phyloP scores from a whole-genome alignment of 2,888 invertebrate genomes.

The Fragum fragum region DNA sequence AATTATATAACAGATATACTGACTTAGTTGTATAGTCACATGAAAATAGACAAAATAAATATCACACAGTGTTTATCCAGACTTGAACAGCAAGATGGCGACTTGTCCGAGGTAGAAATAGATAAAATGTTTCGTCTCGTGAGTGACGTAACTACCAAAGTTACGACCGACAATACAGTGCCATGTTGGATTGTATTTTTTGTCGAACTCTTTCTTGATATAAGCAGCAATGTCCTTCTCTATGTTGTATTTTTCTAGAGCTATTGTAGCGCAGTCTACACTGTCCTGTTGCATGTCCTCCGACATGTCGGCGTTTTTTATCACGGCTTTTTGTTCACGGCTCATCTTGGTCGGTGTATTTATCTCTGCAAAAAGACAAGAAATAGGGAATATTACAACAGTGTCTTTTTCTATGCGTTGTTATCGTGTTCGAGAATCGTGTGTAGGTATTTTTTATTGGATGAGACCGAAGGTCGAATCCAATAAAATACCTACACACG shows the following conservation, averaged over 20 bases:
- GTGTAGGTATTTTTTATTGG: too few species aligned
- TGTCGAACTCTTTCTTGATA: constrained; percentile 99
- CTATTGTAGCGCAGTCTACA: constrained; percentile 99
- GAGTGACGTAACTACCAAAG: constrained; percentile 99
- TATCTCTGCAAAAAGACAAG: too few species aligned
- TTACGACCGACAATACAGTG: constrained; percentile 99
- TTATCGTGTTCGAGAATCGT: too few species aligned
- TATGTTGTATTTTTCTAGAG: constrained; percentile 99
- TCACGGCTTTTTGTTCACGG: constrained; percentile 93
- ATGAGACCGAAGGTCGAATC: too few species aligned
- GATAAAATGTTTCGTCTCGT: constrained; percentile 99
- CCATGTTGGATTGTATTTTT: constrained; percentile 99
- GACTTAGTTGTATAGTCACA: too few species aligned
- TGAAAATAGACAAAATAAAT: too few species aligned
- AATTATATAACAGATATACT: too few species aligned
- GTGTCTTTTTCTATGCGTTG: too few species aligned
- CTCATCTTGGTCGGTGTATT: neutral
- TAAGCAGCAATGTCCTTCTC: constrained; percentile 99
- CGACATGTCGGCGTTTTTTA: constrained; percentile 99
- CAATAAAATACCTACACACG: too few species aligned
- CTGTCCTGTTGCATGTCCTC: constrained; percentile 99
- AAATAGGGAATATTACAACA: too few species aligned
- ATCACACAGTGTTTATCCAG: constrained; percentile 91
- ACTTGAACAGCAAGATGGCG: constrained; percentile 99
- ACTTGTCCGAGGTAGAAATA: constrained; percentile 99